Conservation (phyloP, 2,888 invertebrate species). For the Acleris literana region DNA sequence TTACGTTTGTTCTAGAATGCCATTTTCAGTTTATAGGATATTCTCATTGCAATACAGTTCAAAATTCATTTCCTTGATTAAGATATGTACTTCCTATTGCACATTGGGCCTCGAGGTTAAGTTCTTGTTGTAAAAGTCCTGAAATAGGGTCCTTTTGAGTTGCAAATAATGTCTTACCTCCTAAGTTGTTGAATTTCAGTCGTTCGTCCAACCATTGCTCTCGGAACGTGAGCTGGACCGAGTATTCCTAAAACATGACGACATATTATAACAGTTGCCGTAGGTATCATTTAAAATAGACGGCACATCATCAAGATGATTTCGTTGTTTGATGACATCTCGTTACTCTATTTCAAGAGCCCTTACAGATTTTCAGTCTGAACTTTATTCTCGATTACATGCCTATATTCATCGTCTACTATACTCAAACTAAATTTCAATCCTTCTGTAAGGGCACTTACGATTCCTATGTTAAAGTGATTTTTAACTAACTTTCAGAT, state of each 20-base stretch:
- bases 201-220: constrained; percentile 98
- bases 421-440: neutral
- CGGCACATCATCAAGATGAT: neutral
- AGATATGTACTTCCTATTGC: too few relatives aligned
- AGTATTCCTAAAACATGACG: constrained; percentile 92
- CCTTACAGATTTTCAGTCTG: neutral
- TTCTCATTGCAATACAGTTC: too few relatives aligned
- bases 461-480: neutral
- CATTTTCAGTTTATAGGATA: too few relatives aligned
- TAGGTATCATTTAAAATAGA: neutral
- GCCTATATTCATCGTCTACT: too few relatives aligned
- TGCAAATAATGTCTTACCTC: constrained; percentile 83
- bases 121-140: too few relatives aligned
- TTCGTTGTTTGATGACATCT: neutral
- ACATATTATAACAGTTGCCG: constrained; percentile 27
- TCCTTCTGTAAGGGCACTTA: neutral
- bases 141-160: neutral
- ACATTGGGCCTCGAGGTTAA: too few relatives aligned
- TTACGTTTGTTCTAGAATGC: too few relatives aligned
- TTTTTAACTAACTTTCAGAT: neutral
- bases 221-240: constrained; percentile 97
- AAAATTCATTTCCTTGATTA: too few relatives aligned
- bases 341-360: neutral
- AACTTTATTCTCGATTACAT: neutral
- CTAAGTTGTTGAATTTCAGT: constrained; percentile 93